Base-by-base conservation (phyloP, 2,888 invertebrate species). In the Idaea biselata region DNA sequence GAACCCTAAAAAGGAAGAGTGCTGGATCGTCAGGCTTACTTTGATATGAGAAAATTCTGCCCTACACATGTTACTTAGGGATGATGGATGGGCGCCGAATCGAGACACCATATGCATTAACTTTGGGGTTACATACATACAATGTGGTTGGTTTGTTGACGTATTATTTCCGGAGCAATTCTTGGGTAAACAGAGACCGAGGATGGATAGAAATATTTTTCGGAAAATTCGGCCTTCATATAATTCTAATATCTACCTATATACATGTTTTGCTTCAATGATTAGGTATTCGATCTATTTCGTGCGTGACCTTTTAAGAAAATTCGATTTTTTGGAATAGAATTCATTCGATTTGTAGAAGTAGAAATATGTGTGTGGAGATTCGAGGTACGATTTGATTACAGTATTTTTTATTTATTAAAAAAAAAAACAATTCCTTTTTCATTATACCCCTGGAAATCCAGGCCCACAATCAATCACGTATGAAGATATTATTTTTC, bases 71-170 rank as follows among this genome's bases (percentile, higher is more conserved):
- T 70, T 67, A 63, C 64, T 58, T 59, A 63, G 67, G 66, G 61
- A 66, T 70, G 70, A 73, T 73, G 64, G 73, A 73, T 73, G 71
- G 60, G 67, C 65, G 53, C 16, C 54, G 57, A 55, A 25, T 56
- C 18, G 56, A 56, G 33, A 25, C 33, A 54, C 62, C 65, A 62
- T 60, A 63, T 68, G 63, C 67, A 68, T 71, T 66, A 67, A 63
- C 59, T 67, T 62, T 55, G 58, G 58, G 8, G 68, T 60, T 25
- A 25, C 55, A 57, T 31, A 61, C 53, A 25, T 14, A 44, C 44
- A 44, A 44, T 44, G 44, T 7, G 14, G 44, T 8, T 44, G 44
- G 44, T 44, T 44, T 44, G 44, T 44, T 44, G 8, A 44, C 44
- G 8, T 44, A 44, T 14, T 44, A 44, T 44, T 44, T 44, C 44